These are phyloP conservation scores for Rhegmatorhina hoffmannsi DNA, from an alignment of 2,113 vertebrate genomes.

Conservation along the genomic window DNA sequence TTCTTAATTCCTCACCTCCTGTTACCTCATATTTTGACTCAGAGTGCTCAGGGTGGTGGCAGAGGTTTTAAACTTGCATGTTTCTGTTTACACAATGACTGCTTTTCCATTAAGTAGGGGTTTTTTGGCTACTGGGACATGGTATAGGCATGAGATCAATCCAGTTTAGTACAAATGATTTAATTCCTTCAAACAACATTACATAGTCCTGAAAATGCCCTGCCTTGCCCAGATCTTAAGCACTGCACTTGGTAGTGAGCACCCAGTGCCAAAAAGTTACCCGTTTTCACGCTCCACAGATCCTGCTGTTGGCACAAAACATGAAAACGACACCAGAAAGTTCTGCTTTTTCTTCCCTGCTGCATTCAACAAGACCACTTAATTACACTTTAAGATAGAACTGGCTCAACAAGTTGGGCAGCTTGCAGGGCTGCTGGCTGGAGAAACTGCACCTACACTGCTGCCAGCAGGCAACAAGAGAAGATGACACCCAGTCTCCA, in stretches of 20 bases:
- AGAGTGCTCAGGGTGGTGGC: background rate
- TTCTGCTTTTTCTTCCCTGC: background rate
- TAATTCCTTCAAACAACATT: background rate
- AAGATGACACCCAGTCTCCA: background rate
- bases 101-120: background rate
- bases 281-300: background rate
- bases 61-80: background rate
- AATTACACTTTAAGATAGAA: background rate
- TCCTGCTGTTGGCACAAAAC: background rate
- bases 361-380: background rate
- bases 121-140: background rate
- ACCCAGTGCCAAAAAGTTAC: background rate
- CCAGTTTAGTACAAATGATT: background rate
- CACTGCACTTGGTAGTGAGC: background rate
- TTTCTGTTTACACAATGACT: background rate
- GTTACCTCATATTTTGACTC: conserved; percentile 11
- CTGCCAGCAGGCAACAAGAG: background rate
- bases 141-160: background rate
- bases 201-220: background rate
- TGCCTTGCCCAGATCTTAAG: background rate
- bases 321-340: background rate
- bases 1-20: conserved; percentile 26
- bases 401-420: conserved; percentile 45
- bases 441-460: background rate
- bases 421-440: background rate